Percentiles rank a stretch among this genome's conserved stretches.
Evolutionary conservation across 2,797 vertebrate genomes (phyloP).

Genomic region (Centropyge bicolor): DNA sequence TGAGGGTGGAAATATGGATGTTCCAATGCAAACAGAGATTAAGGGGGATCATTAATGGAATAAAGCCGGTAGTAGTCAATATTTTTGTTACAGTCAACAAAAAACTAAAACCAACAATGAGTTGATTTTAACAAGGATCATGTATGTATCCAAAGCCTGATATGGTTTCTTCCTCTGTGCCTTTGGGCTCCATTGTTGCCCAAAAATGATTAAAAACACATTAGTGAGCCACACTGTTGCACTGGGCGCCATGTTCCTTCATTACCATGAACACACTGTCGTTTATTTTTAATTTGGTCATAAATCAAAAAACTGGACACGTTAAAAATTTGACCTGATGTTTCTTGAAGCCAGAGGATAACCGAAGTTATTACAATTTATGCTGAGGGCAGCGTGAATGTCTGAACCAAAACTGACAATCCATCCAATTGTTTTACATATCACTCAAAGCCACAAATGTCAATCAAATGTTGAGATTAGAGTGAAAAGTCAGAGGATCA

Average conservation of each 20-base stretch:
- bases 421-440: neutral
- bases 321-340: no score
- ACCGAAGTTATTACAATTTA: no score
- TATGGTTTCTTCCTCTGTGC: neutral
- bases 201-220: slow-evolving; percentile 7
- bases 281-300: neutral
- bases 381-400: no score
- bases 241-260: neutral
- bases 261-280: neutral
- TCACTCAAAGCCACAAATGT: neutral
- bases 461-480: neutral
- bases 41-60: no score
- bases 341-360: no score
- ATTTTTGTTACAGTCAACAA: neutral
- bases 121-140: neutral
- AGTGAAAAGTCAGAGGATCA: neutral
- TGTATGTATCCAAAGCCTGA: neutral
- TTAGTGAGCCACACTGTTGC: neutral
- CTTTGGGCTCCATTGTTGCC: neutral
- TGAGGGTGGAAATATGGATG: neutral
- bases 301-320: no score
- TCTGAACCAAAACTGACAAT: no score
- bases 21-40: neutral
- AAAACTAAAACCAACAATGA: neutral
- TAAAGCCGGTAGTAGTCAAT: neutral